Evolutionary conservation across 1,140 invertebrate species (phyloP).

Genomic region (Orussus abietinus): DNA sequence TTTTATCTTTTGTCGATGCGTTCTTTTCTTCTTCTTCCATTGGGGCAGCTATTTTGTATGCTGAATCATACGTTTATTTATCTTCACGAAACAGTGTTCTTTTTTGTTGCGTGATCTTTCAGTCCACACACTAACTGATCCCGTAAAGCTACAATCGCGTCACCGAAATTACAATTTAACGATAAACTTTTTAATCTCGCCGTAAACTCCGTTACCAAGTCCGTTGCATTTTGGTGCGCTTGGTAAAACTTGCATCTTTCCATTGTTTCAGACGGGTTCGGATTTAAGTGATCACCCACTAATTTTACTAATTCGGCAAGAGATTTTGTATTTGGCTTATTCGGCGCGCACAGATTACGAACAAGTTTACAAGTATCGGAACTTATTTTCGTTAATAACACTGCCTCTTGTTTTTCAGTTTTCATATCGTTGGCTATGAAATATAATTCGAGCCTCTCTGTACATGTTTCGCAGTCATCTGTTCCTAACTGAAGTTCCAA

Average conservation of each 20-base stretch:
- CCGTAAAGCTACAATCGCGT: constrained; percentile 11
- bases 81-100: constrained; percentile 9
- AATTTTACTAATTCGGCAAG: constrained; percentile 24
- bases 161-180: constrained; percentile 16
- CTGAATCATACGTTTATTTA: constrained; percentile 8
- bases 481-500: constrained; percentile 12
- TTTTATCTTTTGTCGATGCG: neutral
- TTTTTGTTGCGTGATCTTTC: constrained; percentile 8
- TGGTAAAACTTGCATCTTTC: constrained; percentile 33
- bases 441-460: constrained; percentile 24
- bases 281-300: constrained; percentile 26
- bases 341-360: constrained; percentile 26
- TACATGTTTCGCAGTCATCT: constrained; percentile 11
- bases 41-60: constrained; percentile 6
- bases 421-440: constrained; percentile 24
- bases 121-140: constrained; percentile 12
- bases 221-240: constrained; percentile 23
- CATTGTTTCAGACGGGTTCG: constrained; percentile 27
- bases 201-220: constrained; percentile 25
- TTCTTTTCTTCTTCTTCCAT: constrained; percentile 11
- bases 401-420: constrained; percentile 19
- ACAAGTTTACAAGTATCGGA: constrained; percentile 29
- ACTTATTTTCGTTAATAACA: constrained; percentile 27
- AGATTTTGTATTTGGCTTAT: constrained; percentile 25
- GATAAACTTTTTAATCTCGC: constrained; percentile 28